Evolutionary conservation across 2,888 invertebrate species (phyloP), one percentile per base, ranked within the genome.

Genomic region (Standfussiana lucernea): DNA sequence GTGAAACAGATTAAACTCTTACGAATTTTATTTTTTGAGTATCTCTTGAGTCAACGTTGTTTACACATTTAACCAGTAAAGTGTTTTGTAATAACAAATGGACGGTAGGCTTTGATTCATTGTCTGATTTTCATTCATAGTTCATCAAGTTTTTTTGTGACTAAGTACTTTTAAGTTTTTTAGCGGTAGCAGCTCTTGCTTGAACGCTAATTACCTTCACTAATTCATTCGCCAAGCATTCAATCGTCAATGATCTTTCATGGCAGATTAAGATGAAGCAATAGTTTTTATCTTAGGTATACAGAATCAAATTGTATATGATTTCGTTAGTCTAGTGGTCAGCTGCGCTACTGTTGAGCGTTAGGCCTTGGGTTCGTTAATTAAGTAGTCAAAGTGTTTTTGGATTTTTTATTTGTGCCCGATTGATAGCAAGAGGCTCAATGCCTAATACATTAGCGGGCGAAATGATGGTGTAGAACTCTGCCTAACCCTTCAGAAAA

Each of bases 171-270:
- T n/a, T 1, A 18, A 18, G 7, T 5, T 47, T 35, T 62, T 45
- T 35, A 18, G 32, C 73, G 32, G 80, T 72, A 62, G 42, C 61
- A 21, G 37, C 37, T 37, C 21, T 32, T 6, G 10, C 47, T 40
- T 32, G 13, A 32, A 35, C 8, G 18, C 32, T 77, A 64, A 72
- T 56, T 73, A 56, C 73, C 18, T 21, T 64, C 3, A 3, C 21
- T 40, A 47, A 80, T 72, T 13, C 10, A 18, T 72, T 70, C 15
- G n/a, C 6, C 6, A 45, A 40, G 80, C 62, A 32, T 18, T 7
- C 50, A n/a, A 15, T 28, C n/a, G n/a, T 18, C 35, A 68, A 24
- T 50, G 35, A n/a, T 53, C 24, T 15, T 28, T 45, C 45, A 70
- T 21, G 32, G 37, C 32, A 21, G 15, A 71, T 62, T 53, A 28